These are phyloP conservation scores for Cremastobaeus sp. DNA, from an alignment of 2,888 invertebrate species.

Conservation along the genomic window DNA sequence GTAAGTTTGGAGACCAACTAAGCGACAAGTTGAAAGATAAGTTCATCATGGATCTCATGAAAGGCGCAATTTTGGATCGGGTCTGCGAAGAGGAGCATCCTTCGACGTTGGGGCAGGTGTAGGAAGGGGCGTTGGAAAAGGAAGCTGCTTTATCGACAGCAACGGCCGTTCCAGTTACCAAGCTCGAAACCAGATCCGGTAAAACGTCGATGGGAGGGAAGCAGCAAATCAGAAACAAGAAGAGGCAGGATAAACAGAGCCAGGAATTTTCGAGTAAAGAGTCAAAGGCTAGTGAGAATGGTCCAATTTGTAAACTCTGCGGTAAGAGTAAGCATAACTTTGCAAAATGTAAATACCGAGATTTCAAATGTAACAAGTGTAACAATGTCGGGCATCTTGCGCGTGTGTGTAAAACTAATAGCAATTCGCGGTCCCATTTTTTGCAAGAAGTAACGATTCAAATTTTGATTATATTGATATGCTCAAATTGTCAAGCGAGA, in stretches of 20 bases:
- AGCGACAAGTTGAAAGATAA: conserved; percentile 63
- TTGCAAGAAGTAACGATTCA: not conserved
- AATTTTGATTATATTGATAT: not conserved
- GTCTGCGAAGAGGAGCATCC: conserved; percentile 53
- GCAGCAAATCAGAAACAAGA: no score
- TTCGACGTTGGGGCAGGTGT: conserved; percentile 11
- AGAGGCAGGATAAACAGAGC: no score
- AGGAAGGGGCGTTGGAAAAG: conserved; percentile 53
- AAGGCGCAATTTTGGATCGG: conserved; percentile 40
- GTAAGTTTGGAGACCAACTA: conserved; percentile 52
- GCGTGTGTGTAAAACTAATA: conserved; percentile 8
- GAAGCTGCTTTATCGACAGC: conserved; percentile 52
- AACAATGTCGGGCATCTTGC: conserved; percentile 21
- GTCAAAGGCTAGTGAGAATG: no score
- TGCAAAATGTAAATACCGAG: conserved; percentile 30
- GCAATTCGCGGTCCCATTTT: not conserved
- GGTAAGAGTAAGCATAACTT: conserved; percentile 38
- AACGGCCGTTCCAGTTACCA: no score
- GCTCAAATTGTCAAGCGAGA: no score
- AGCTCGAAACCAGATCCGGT: no score
- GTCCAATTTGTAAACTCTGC: no score
- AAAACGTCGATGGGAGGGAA: no score
- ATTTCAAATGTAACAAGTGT: conserved; percentile 24
- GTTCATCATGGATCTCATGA: conserved; percentile 53
- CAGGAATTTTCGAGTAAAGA: no score